Evolutionary conservation across 1,140 invertebrate species (phyloP), one percentile per base, ranked within the genome.

Genomic region (Helicoverpa armigera): DNA sequence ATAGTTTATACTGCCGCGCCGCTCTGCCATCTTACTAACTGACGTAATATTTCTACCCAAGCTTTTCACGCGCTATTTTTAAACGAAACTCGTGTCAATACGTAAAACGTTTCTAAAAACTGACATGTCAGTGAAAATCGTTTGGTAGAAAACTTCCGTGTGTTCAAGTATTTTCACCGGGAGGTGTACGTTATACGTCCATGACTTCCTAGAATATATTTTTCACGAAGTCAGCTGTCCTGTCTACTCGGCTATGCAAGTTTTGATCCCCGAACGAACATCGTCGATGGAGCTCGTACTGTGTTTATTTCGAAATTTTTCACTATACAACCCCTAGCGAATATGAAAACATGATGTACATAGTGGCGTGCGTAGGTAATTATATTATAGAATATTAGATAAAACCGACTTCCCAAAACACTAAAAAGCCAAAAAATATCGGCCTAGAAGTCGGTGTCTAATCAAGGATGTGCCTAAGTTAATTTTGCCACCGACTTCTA

Each of bases 171-270:
- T 74, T 43, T 89, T 88, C 83, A 31, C 53, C 18, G 29, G 83
- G 82, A 79, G 58, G 82, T 73, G 81, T 86, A 84, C 82, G 35
- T 43, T 43, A 43, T 82, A 58, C 83, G 80, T 88, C 82, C 88
- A 85, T 87, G 54, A 82, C 48, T 77, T 60, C 51, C 84, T 85
- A 80, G 84, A 91, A 91, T 92, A 90, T 84, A 92, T 93, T 92
- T 92, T 91, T 90, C 89, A 88, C 84, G 82, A 88, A 88, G 86
- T 87, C 85, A 86, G 86, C 85, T 83, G 80, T 87, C 86, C 48
- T 89, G 86, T 87, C 84, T 76, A 48, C 73, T 54, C 10, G 29
- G 53, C 31, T 54, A 67, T 63, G 75, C 65, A 56, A 74, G 76
- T 83, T 90, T 85, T 88, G 85, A 88, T 89, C 82, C 83, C 61